Base-by-base conservation (phyloP, 2,888 invertebrate species). In the Lissonota sp. region DNA sequence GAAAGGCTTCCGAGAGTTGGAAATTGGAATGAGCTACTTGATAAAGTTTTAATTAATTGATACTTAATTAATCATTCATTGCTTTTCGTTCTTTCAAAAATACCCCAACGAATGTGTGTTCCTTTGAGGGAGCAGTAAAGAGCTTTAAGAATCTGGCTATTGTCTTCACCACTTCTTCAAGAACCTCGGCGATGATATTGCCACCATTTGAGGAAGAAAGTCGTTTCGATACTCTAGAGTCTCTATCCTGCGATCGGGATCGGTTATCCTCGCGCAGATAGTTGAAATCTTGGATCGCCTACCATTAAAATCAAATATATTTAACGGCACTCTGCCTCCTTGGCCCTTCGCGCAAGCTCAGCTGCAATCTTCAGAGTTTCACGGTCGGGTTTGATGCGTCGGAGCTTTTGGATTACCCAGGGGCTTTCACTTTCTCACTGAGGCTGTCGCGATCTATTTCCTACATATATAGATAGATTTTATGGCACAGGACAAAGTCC, bases 361-460 rank as follows among this genome's bases (percentile, higher is more conserved):
- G 78, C 81, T 75, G 78, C 74, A 81, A 81, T 81, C 78, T 78
- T 81, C 26, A 74, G 63, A 81, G 81, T 78, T 81, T 78, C 81
- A 78, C 77, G 78, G 78, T 62, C 70, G 81, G 74, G 70, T 75
- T 78, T 81, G 81, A 78, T 78, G 78, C 78, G 70, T 78, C 69
- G 64, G 62, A 71, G 78, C 71, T 78, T 70, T 49, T 55, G 74
- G 78, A 78, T 81, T 78, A 81, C 78, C 74, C 74, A 37, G 70
- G 16, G 44, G 62, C 60, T 64, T 51, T n/a, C 55, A 67, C 70
- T 70, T 64, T 70, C 79, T 58, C 57, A 7, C 74, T 42, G n/a
- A 6, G 14, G 53, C 12, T 26, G 26, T 26, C 26, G 1, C 26
- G 26, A 26, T 26, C 26, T 2, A 26, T 26, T 26, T 26, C 26